These are phyloP conservation scores for Lapara coniferarum DNA, from an alignment of 2,888 invertebrate genomes.

Conservation along the genomic window DNA sequence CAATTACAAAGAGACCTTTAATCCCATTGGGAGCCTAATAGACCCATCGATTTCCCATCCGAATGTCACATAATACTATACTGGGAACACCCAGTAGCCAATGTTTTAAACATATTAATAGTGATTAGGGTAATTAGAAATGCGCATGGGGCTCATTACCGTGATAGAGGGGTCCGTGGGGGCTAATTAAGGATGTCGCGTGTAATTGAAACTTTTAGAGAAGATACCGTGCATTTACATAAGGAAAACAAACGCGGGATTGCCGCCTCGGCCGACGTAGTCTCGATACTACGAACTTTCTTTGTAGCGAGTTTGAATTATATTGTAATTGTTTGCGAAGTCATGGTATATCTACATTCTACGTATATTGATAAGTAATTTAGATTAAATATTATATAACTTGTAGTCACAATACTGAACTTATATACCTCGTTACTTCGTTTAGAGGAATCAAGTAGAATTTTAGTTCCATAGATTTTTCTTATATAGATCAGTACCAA, in stretches of 20 bases:
- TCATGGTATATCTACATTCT: too few relatives aligned
- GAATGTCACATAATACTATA: constrained; percentile 1
- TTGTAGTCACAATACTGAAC: too few relatives aligned
- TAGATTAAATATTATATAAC: too few relatives aligned
- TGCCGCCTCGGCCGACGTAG: neutral
- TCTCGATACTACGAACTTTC: neutral
- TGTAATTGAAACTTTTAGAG: constrained; percentile 52
- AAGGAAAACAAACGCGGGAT: constrained; percentile 32
- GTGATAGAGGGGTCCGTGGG: constrained; percentile 28
- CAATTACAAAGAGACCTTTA: constrained; percentile 20
- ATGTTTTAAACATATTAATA: constrained; percentile 21
- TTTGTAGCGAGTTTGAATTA: neutral
- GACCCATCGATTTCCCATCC: constrained; percentile 6
- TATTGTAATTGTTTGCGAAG: too few relatives aligned
- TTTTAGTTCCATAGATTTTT: too few relatives aligned
- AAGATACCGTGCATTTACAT: constrained; percentile 50
- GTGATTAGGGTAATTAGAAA: constrained; percentile 24
- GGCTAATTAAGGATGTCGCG: constrained; percentile 42
- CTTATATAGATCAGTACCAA: too few relatives aligned
- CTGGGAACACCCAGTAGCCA: constrained; percentile 22
- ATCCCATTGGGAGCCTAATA: constrained; percentile 1
- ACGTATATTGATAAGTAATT: too few relatives aligned
- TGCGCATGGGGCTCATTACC: constrained; percentile 11
- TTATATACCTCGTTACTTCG: too few relatives aligned
- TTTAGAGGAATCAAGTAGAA: too few relatives aligned